These are phyloP conservation scores for Leptonema lineaticorne DNA, from an alignment of 1,140 invertebrate species.

Conservation along the genomic window DNA sequence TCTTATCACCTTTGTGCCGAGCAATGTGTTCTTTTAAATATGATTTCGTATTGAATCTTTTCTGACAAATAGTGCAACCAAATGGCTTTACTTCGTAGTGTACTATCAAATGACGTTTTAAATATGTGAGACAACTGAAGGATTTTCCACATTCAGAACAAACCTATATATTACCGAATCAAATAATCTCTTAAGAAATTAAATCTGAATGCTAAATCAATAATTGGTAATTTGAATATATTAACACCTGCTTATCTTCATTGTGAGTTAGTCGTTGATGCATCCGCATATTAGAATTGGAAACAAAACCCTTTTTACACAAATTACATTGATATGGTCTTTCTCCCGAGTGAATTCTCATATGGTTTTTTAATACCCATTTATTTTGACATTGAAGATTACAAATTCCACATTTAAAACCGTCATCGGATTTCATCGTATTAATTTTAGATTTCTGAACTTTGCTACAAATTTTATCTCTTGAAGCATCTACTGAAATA, in stretches of 20 bases:
- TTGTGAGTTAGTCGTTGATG: conserved; percentile 35
- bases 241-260: conserved; percentile 36
- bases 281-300: conserved; percentile 40
- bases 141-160: conserved; percentile 40
- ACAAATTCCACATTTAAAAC: conserved; percentile 34
- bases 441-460: too few relatives aligned
- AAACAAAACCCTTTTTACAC: conserved; percentile 36
- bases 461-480: too few relatives aligned
- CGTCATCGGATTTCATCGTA: too few relatives aligned
- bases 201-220: not conserved
- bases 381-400: conserved; percentile 32
- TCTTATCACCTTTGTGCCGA: conserved; percentile 31
- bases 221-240: not conserved
- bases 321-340: conserved; percentile 37
- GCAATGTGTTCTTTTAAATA: conserved; percentile 36
- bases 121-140: conserved; percentile 37
- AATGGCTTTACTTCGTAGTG: conserved; percentile 45
- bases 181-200: not conserved
- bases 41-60: conserved; percentile 28
- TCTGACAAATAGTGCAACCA: conserved; percentile 32
- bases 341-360: conserved; percentile 39
- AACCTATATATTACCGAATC: conserved; percentile 20
- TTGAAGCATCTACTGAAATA: too few relatives aligned
- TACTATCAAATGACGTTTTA: conserved; percentile 43
- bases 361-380: conserved; percentile 34